Base-by-base conservation (phyloP, 1,140 invertebrate species). In the Hylaeus anthracinus region DNA sequence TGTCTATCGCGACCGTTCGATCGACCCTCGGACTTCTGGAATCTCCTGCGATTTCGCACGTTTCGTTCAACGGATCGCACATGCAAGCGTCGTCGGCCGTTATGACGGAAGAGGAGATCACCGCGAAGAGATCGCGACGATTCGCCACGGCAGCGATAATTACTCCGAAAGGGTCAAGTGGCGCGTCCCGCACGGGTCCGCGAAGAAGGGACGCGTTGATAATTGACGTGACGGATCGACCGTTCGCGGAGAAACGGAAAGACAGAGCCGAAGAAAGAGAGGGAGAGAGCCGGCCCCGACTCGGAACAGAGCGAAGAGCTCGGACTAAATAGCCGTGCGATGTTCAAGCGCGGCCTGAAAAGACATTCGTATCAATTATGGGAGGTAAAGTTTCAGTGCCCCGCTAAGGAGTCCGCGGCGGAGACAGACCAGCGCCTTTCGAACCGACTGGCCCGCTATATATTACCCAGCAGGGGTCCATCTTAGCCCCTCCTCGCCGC, bases 301-400 rank as follows among this genome's bases (percentile, higher is more conserved):
- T 4, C 51, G 5, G 48, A 74, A 45, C 65, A 51, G 60, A 71
- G 51, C 48, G 51, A 12, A 58, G 48, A 58, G 65, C 66, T 69
- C 56, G 56, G 48, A 51, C 86, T 87, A 88, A 87, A 88, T 88
- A 87, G 78, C 84, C 82, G 84, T 86, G 79, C 86, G 87, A 90
- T 90, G 89, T 90, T 90, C 85, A 84, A 85, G 86, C 86, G 83
- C 83, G 87, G 82, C 81, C 84, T 88, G 83, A 90, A 92, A 92
- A 92, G 92, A 93, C 92, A 92, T 93, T 92, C 92, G 90, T 93
- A 93, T 93, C 92, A 93, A 93, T 93, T 93, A 93, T 92, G 88
- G 90, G 85, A 90, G 90, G 90, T 89, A 90, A 88, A 87, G 85
- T 86, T 87, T 87, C 86, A 86, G 82, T 84, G 86, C 85, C 85